Evolutionary conservation across 2,797 vertebrate species (phyloP).

Genomic region (Poeciliopsis paucimaculata): DNA sequence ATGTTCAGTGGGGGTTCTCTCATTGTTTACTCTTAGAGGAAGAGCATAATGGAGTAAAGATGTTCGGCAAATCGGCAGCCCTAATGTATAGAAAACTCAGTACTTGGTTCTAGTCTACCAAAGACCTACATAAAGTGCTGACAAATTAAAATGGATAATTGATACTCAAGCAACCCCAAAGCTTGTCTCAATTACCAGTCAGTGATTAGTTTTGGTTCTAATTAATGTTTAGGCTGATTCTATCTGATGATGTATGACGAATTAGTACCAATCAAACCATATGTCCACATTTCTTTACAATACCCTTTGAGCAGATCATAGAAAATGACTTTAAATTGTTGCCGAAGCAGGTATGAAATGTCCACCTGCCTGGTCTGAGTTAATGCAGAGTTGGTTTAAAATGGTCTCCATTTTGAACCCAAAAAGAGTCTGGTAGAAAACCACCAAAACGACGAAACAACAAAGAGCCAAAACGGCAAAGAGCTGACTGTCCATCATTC

Average conservation of each 20-base stretch:
- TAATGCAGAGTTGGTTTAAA: background rate
- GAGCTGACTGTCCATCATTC: background rate
- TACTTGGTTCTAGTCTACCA: background rate
- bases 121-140: background rate
- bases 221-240: background rate
- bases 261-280: background rate
- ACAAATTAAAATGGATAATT: background rate
- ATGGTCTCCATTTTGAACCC: background rate
- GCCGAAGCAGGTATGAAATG: background rate
- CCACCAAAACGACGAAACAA: background rate
- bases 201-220: background rate
- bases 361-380: background rate
- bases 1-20: slow-evolving; percentile 44
- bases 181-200: background rate
- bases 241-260: background rate
- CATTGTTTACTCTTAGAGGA: slow-evolving; percentile 51
- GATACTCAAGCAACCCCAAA: background rate
- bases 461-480: background rate
- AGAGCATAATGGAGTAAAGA: slow-evolving; percentile 26
- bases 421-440: background rate
- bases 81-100: background rate
- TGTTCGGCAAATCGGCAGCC: background rate
- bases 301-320: background rate
- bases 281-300: background rate
- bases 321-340: background rate